Base-by-base conservation (phyloP, 2,888 invertebrate genomes). In the Apodemia mormo region DNA sequence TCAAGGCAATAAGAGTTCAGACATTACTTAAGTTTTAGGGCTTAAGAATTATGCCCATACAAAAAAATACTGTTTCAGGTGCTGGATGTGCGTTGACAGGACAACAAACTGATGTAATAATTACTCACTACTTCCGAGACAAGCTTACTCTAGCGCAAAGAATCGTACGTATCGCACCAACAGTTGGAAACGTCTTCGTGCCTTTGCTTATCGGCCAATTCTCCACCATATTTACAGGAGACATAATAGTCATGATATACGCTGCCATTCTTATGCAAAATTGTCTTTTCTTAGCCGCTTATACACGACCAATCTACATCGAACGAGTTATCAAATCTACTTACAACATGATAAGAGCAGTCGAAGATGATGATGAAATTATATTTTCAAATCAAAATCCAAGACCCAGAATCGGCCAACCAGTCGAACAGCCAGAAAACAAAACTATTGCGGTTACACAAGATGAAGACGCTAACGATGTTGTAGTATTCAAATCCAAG, bases 201-300 rank as follows among this genome's bases (percentile, higher is more conserved):
- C 94, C 95, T 0, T 82, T 95, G 14, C 74, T 94, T 7, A 76
- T 95, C 10, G 94, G 94, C 1, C 87, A 88, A 74, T 80, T 94
- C n/a, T 89, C 94, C 75, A 84, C 92, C 8, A 73, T 84, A 6
- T 87, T 92, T 76, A 89, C 89, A 5, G 84, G 84, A 2, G 88
- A 90, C 40, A 79, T 85, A 2, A 92, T 94, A 1, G 87, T 95
- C 14, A 89, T 94, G 84, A 93, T 95, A 76, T 95, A 94, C 75
- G 94, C 94, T 71, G 94, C 94, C 0, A 85, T 95, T 29, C 81
- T 95, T 14, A 90, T 95, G 87, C 94, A 95, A 78, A 94, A 94
- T 75, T 89, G 94, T 73, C 69, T 95, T 7, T 88, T 94, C 75
- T 81, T 94, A 69, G 89, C 94, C 0, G 85, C 93, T 1, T 94